These are phyloP conservation scores for Montifringilla adamsi DNA, from an alignment of 2,113 vertebrate genomes.

Conservation along the genomic window DNA sequence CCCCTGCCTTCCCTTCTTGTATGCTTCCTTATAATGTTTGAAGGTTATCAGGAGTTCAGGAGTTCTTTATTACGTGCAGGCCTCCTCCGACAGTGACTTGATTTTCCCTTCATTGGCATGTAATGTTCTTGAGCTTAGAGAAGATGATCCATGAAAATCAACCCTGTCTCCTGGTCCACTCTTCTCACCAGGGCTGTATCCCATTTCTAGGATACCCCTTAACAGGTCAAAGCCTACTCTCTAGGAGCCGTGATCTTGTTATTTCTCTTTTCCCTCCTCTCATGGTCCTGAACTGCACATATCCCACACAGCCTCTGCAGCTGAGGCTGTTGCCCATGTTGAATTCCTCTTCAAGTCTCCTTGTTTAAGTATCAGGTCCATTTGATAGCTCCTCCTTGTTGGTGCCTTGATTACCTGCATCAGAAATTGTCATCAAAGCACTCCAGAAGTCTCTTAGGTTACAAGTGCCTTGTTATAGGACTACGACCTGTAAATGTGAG, in stretches of 20 bases:
- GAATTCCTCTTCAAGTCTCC: neutral
- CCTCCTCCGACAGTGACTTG: neutral
- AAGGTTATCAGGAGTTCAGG: neutral
- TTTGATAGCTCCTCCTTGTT: neutral
- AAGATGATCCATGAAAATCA: neutral
- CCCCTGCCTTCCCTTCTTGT: neutral
- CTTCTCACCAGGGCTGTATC: neutral
- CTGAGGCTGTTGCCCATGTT: fast-evolving
- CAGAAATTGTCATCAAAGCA: neutral
- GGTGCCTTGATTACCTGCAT: neutral
- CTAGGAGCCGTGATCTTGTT: neutral
- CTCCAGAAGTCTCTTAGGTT: neutral
- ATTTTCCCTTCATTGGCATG: neutral
- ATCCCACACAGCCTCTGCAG: neutral
- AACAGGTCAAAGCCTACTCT: neutral
- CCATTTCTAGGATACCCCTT: neutral
- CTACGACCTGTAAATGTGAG: neutral
- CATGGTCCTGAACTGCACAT: neutral
- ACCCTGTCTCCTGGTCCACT: neutral
- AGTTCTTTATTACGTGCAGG: neutral
- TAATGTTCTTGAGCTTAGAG: neutral
- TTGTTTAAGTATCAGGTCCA: neutral
- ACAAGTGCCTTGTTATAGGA: neutral
- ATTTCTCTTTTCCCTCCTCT: neutral
- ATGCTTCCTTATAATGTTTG: neutral